Percentiles rank a stretch among this genome's conserved stretches.
phyloP scores from a whole-genome alignment of 1,140 invertebrate genomes.

The Penaeus japonicus region DNA sequence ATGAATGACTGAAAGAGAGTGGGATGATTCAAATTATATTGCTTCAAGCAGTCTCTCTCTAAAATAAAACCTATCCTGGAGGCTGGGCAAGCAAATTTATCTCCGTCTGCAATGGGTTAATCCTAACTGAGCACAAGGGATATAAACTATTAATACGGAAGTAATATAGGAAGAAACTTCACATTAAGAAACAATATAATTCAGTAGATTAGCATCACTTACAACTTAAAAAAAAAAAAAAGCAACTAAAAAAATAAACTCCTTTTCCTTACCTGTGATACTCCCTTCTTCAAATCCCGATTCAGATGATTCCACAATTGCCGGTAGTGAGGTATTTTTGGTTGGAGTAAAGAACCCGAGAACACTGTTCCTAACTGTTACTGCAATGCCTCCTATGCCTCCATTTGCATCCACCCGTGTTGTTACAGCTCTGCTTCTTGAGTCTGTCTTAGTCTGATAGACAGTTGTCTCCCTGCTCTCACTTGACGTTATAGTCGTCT shows the following conservation, averaged over 20 bases:
- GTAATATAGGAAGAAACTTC: too few relatives aligned
- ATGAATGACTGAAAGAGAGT: too few relatives aligned
- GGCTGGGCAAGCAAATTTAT: too few relatives aligned
- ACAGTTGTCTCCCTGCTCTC: not conserved
- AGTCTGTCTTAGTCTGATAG: not conserved
- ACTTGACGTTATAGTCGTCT: not conserved
- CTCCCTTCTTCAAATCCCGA: constrained; percentile 46
- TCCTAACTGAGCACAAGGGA: too few relatives aligned
- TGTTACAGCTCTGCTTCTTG: not conserved
- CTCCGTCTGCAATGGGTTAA: too few relatives aligned
- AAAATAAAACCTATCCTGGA: too few relatives aligned
- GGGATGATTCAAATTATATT: too few relatives aligned
- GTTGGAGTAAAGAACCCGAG: constrained; percentile 36
- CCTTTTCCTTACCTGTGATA: not conserved
- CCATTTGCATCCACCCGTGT: constrained; percentile 7
- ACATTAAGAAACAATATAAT: too few relatives aligned
- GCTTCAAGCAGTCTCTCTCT: too few relatives aligned
- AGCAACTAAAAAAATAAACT: not conserved
- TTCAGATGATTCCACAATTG: constrained; percentile 42
- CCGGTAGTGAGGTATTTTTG: not conserved
- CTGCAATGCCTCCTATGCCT: constrained; percentile 20
- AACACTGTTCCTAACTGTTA: constrained; percentile 30
- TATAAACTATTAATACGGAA: too few relatives aligned
- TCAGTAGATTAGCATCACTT: not conserved
- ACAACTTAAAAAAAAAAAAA: not conserved